phyloP scores from a whole-genome alignment of 2,888 invertebrate genomes.

The Oasisia sp. region DNA sequence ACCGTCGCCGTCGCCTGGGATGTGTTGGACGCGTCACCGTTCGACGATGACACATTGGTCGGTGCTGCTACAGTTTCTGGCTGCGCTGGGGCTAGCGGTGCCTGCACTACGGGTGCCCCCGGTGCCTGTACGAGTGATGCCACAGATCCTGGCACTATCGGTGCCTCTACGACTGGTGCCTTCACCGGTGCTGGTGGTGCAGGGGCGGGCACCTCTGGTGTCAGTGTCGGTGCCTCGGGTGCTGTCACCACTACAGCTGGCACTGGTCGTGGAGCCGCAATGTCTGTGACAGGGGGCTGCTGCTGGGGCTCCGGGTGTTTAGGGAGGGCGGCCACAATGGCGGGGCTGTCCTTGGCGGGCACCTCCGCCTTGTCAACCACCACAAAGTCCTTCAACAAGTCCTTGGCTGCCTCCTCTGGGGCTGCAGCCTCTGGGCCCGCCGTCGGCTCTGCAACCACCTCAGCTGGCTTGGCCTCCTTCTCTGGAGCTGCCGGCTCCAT shows the following conservation, averaged over 20 bases:
- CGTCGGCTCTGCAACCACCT: background rate
- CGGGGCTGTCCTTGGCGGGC: conserved; percentile 49
- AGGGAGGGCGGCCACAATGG: conserved; percentile 49
- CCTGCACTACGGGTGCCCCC: background rate
- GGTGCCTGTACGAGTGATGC: background rate
- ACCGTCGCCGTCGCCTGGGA: background rate
- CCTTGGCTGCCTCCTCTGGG: conserved; percentile 19
- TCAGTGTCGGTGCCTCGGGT: background rate
- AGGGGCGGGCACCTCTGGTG: background rate
- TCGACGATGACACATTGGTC: background rate
- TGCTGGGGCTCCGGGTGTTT: background rate
- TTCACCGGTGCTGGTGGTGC: background rate
- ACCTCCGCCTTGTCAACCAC: conserved; percentile 53
- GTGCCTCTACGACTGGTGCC: background rate
- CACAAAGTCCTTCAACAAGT: conserved; percentile 49
- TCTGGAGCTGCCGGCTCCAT: conserved; percentile 1
- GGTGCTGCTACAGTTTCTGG: conserved; percentile 4
- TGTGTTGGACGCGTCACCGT: background rate
- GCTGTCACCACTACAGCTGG: conserved; percentile 18
- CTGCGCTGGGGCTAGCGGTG: background rate
- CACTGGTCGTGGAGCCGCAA: background rate
- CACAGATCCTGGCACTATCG: background rate
- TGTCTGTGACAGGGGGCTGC: conserved; percentile 3
- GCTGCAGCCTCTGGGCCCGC: background rate
- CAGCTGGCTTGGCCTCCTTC: conserved; percentile 18